These are phyloP conservation scores for Trachymyrmex septentrionalis DNA, from an alignment of 1,140 invertebrate genomes.

Conservation along the genomic window DNA sequence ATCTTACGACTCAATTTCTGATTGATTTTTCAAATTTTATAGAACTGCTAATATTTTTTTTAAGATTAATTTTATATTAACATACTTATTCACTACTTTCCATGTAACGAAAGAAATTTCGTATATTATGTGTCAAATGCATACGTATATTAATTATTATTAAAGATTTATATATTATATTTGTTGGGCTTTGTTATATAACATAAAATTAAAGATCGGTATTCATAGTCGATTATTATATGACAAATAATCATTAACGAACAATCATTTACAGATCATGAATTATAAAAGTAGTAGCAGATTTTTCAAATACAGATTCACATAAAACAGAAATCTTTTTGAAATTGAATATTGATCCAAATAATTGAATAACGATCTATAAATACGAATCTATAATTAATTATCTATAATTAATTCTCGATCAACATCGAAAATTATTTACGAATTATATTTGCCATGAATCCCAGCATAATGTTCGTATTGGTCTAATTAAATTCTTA, in stretches of 20 bases:
- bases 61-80: slow-evolving; percentile 1
- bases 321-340: no score
- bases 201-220: neutral
- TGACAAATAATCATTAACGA: no score
- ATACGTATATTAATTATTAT: neutral
- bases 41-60: neutral
- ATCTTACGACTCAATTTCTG: slow-evolving; percentile 49
- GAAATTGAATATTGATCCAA: no score
- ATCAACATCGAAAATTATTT: no score
- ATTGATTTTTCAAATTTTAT: slow-evolving; percentile 35
- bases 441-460: no score
- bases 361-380: no score
- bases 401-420: no score
- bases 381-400: no score
- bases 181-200: neutral
- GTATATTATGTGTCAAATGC: neutral
- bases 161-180: neutral
- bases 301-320: no score
- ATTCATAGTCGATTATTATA: no score
- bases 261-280: no score
- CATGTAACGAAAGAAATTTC: neutral
- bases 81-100: neutral
- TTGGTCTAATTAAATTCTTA: neutral
- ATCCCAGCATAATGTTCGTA: neutral
- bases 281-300: no score